Base-by-base conservation (phyloP, 2,113 vertebrate genomes). In the Leucosticte australis region DNA sequence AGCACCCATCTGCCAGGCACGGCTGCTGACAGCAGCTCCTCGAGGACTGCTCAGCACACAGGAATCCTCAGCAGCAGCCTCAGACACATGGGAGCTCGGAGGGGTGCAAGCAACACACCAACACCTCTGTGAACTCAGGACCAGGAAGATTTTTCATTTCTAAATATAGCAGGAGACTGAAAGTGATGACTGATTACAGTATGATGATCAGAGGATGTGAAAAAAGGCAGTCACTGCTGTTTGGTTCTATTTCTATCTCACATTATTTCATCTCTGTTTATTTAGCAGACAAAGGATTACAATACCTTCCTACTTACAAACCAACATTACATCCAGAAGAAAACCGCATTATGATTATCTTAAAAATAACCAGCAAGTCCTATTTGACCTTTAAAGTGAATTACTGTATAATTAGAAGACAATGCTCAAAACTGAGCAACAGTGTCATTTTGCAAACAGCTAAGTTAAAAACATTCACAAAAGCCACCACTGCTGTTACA, bases 141-240 rank as follows among this genome's bases (percentile, higher is more conserved):
- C 27, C 27, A 39, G 53, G 35, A 88, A 81, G 65, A 62, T 62
- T 62, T 59, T 83, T 67, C 60, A 75, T 39, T 37, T 59, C 86
- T 92, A 93, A 94, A 90, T 90, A 84, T 41, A 96, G 94, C 37
- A 93, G 69, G 55, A 89, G 47, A 64, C 2, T 93, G 88, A 88
- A 96, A 96, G 76, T 90, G 86, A 87, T 94, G 92, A 95, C 76
- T 87, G 90, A 94, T 94, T 90, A 86, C 56, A 76, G 83, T 42
- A 84, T 76, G 83, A 92, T 56, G 41, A 90, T 68, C 64, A 44
- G 60, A 80, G 81, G 27, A 77, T 47, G 65, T 55, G 63, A 93
- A 88, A 94, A 94, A 75, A 96, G 73, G 47, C 35, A 65, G 82
- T 83, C 27, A 3, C 67, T 94, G 49, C 75, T 92, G 28, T 70